Percentiles rank a stretch among this genome's conserved stretches.
Evolutionary conservation across 1,140 invertebrate genomes (phyloP).

Genomic region (Drosophila sp.): DNA sequence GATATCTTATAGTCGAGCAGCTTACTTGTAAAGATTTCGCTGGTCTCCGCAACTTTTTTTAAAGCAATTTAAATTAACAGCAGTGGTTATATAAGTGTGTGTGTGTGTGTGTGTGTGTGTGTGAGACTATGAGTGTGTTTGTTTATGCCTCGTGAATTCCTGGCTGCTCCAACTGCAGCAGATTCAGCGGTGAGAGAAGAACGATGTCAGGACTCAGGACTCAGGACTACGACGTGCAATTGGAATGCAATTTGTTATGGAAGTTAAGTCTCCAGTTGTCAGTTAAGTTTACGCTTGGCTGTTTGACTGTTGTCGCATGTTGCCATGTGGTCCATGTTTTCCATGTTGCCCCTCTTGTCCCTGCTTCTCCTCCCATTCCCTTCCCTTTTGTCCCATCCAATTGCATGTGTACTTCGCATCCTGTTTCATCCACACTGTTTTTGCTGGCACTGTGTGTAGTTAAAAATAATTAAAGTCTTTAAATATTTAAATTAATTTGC

Average conservation of each 20-base stretch:
- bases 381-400: constrained; percentile 23
- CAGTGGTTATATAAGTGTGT: constrained; percentile 46
- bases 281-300: constrained; percentile 82
- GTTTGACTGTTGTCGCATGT: constrained; percentile 78
- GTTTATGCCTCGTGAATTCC: constrained; percentile 63
- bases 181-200: constrained; percentile 24
- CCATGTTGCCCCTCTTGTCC: constrained; percentile 41
- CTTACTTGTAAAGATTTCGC: constrained; percentile 3
- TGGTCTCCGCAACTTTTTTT: constrained; percentile 60
- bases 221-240: constrained; percentile 63
- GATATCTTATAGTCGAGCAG: constrained; percentile 2
- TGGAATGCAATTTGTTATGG: constrained; percentile 83
- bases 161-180: constrained; percentile 19
- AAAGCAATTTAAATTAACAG: constrained; percentile 83
- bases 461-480: constrained; percentile 82
- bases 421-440: constrained; percentile 12
- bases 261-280: constrained; percentile 83
- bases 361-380: no score
- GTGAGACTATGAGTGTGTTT: constrained; percentile 46
- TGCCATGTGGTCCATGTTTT: constrained; percentile 55
- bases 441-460: constrained; percentile 44
- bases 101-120: constrained; percentile 23
- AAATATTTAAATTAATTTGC: constrained; percentile 83
- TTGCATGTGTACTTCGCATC: background rate
- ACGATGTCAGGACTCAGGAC: constrained; percentile 23